Percentiles rank a stretch among this genome's conserved stretches.
Evolutionary conservation across 2,113 vertebrate genomes (phyloP).

Genomic region (Hemichromis elongatus): DNA sequence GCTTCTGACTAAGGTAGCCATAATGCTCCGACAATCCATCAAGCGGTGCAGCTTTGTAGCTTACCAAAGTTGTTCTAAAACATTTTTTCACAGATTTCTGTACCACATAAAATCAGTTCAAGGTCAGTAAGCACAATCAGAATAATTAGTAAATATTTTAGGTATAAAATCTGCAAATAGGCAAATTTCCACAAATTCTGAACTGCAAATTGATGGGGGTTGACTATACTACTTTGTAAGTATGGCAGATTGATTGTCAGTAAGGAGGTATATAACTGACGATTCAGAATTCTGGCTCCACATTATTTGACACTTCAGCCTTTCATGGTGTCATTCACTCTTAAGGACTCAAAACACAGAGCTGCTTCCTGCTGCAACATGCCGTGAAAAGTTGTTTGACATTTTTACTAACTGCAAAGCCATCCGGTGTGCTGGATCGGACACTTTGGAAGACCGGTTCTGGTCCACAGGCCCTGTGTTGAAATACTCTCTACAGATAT

Average conservation of each 20-base stretch:
- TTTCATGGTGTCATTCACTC: not conserved
- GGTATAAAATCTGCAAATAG: too few species aligned
- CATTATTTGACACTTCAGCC: not conserved
- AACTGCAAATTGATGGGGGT: not conserved
- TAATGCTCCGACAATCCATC: too few species aligned
- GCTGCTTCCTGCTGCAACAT: not conserved
- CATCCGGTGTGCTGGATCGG: not conserved
- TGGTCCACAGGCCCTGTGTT: not conserved
- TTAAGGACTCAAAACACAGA: not conserved
- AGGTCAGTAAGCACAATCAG: too few species aligned
- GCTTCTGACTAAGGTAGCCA: too few species aligned
- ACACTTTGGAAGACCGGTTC: not conserved
- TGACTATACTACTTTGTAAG: not conserved
- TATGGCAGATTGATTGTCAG: not conserved
- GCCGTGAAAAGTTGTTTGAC: not conserved
- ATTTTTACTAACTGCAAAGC: not conserved
- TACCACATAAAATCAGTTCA: too few species aligned
- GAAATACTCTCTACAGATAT: not conserved
- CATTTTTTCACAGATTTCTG: too few species aligned
- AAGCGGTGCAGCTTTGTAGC: too few species aligned
- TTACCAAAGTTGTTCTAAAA: too few species aligned
- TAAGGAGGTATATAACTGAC: not conserved
- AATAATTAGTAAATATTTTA: not conserved
- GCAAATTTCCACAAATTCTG: not conserved
- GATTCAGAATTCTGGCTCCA: not conserved